phyloP scores from a whole-genome alignment of 2,797 vertebrate species.

The Danio choprae region DNA sequence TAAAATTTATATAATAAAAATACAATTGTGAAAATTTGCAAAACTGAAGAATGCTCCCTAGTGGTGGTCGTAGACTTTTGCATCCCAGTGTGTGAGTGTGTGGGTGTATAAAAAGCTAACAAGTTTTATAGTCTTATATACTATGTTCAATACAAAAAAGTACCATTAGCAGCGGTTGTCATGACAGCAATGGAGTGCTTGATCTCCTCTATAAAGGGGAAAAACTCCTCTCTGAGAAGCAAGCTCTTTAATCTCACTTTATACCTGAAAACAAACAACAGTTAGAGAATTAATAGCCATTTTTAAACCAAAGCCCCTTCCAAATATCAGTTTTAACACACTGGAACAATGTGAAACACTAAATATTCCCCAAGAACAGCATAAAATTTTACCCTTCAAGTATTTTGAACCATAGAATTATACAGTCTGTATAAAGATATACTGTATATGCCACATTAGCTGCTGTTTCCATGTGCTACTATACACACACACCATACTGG shows the following conservation, averaged over 20 bases:
- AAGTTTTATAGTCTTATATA: too few species aligned
- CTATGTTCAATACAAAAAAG: too few species aligned
- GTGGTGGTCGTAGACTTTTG: neutral
- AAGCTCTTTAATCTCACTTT: slow-evolving; percentile 76
- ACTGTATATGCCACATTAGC: too few species aligned
- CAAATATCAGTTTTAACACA: neutral
- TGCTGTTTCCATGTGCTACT: too few species aligned
- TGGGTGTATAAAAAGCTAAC: too few species aligned
- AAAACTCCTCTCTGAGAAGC: slow-evolving; percentile 84
- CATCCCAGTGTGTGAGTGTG: too few species aligned
- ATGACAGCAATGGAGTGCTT: slow-evolving; percentile 76
- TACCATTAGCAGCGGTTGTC: slow-evolving; percentile 81
- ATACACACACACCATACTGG: too few species aligned
- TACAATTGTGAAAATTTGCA: too few species aligned
- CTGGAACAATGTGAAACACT: neutral
- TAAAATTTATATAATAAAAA: neutral
- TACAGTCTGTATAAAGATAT: too few species aligned
- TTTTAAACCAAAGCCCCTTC: neutral
- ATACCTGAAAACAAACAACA: slow-evolving; percentile 72
- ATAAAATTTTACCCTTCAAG: neutral
- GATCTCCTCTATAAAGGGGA: slow-evolving; percentile 79
- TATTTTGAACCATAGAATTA: neutral
- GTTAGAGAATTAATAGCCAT: neutral
- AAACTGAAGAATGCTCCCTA: neutral
- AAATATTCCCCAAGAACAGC: neutral